Evolutionary conservation across 2,888 invertebrate genomes (phyloP), one percentile per base, ranked within the genome.

Genomic region (Lypha dubia): DNA sequence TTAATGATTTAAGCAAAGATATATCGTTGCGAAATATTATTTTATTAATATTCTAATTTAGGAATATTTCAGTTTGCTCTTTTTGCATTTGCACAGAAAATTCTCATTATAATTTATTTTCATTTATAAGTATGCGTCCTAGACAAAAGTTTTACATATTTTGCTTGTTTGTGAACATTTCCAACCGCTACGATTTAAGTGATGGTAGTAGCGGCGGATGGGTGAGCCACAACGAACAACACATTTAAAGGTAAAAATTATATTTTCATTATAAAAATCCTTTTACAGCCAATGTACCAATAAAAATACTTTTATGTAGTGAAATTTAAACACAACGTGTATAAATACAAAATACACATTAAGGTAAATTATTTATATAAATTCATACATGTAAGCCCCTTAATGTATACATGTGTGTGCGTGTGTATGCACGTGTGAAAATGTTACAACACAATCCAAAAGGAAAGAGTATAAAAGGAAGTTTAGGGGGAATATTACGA

Each of bases 281-380:
- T 24, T 24, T 53, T 22, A 24, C 9, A 53, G 24, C 24, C 53
- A 9, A 53, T 15, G 15, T 15, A 22, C 20, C 38, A 62, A 38
- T 22, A 22, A 13, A 62, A n/a, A 51, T 53, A 53, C 49, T 24
- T 17, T 20, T 8, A 74, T 28, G 24, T 4, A 11, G 38, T 38
- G 22, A 15, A 20, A 53, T 53, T 41, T 51, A 38, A 46, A 15
- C 17, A 20, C 13, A 71, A 60, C 9, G 22, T 22, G 62, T 62
- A 22, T 38, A 60, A 73, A 46, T 11, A 32, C 11, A 56, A 28
- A 28, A 17, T 56, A 46, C n/a, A 46, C 28, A 63, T 63, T 51
- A 46, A 65, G 63, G 28, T 63, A 74, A 74, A 65, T 65, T 65
- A 63, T 77, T 44, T 56, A 44, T 56, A 32, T 8, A 56, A 56